phyloP scores from a whole-genome alignment of 2,797 vertebrate genomes.

The Chrysocyon brachyurus region DNA sequence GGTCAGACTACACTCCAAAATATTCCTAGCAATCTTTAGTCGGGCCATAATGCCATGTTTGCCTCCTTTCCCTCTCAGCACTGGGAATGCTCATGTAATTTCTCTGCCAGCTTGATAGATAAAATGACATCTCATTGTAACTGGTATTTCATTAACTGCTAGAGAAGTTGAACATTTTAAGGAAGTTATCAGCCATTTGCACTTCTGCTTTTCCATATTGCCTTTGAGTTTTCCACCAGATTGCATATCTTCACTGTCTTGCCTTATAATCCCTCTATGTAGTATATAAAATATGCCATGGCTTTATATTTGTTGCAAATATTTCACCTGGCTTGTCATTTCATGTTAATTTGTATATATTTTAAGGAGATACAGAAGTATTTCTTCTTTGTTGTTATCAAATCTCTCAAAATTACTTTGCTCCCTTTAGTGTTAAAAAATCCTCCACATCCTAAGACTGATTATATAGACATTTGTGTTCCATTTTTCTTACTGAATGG shows the following conservation, averaged over 20 bases:
- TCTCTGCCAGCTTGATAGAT: not conserved
- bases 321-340: not conserved
- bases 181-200: not conserved
- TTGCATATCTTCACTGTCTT: not conserved
- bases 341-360: not conserved
- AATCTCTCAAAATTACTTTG: not conserved
- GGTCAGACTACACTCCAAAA: not conserved
- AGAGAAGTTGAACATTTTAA: not conserved
- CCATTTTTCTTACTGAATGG: not conserved
- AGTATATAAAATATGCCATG: not conserved
- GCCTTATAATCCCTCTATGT: not conserved
- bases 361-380: not conserved
- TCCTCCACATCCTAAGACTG: too few relatives aligned
- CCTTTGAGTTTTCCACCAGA: not conserved
- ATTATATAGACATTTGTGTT: not conserved
- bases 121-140: too few relatives aligned
- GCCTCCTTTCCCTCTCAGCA: not conserved
- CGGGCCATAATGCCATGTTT: not conserved
- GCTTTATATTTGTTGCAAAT: not conserved
- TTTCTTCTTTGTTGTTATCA: not conserved
- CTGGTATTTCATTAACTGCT: not conserved
- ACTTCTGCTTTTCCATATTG: not conserved
- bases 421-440: not conserved
- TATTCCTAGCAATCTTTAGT: too few relatives aligned
- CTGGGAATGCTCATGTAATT: fast-evolving